Evolutionary conservation across 1,140 invertebrate genomes (phyloP).

Genomic region (Neoseiulus cucumeris): DNA sequence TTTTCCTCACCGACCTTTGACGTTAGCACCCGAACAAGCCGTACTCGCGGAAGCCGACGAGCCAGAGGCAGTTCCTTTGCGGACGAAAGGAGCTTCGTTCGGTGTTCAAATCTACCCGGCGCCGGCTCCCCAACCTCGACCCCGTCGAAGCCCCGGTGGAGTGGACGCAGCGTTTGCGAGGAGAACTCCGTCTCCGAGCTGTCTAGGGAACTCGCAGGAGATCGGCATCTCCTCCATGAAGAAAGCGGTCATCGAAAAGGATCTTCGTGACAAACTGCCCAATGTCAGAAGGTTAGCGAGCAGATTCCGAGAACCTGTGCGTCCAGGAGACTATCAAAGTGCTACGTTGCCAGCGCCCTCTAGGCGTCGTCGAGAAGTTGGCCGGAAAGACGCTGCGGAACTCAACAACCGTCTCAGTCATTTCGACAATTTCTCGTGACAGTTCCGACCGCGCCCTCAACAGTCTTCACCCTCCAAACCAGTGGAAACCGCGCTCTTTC

Average conservation of each 20-base stretch:
- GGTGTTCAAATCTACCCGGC: conserved; percentile 4
- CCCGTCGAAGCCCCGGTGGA: conserved; percentile 1
- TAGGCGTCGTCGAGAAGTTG: neutral
- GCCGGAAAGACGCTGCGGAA: neutral
- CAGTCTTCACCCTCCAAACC: no score
- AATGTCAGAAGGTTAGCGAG: neutral
- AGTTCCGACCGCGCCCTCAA: no score
- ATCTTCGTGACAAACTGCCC: conserved; percentile 1
- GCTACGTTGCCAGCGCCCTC: neutral
- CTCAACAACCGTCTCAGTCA: conserved; percentile 7
- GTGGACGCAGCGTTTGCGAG: neutral
- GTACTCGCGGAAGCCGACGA: neutral
- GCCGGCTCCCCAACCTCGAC: conserved; percentile 9
- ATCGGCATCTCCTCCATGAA: conserved; percentile 1
- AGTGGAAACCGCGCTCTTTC: no score
- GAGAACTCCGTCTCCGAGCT: no score
- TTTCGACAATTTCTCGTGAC: neutral
- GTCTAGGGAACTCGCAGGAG: neutral
- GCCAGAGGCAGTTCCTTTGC: neutral
- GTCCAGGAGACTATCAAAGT: neutral
- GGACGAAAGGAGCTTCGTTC: neutral
- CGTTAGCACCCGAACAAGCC: neutral
- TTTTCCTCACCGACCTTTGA: neutral
- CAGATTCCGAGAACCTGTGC: conserved; percentile 1
- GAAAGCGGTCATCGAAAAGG: neutral